These are phyloP conservation scores for Herpetotheres cachinnans DNA, from an alignment of 2,113 vertebrate species.

Conservation along the genomic window DNA sequence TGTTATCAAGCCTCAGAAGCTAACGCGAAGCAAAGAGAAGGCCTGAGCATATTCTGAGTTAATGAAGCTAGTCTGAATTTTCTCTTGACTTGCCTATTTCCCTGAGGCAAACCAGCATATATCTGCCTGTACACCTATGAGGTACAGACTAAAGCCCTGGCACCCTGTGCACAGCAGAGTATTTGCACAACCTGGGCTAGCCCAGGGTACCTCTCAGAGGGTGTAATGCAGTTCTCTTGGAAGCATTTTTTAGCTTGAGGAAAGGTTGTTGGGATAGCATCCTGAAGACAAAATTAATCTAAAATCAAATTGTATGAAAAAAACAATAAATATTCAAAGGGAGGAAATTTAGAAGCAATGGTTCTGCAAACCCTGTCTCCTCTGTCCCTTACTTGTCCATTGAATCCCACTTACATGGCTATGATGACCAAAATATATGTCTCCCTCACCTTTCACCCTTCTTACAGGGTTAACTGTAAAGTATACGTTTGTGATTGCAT, in stretches of 20 bases:
- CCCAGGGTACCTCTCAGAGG: not conserved
- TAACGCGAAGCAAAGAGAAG: not conserved
- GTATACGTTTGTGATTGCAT: not conserved
- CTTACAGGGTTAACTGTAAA: not conserved
- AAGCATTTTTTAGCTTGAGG: not conserved
- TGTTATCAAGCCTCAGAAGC: not conserved
- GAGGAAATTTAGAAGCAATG: not conserved
- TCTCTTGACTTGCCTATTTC: not conserved
- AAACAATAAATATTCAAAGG: not conserved
- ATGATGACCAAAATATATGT: not conserved
- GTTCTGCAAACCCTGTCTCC: not conserved
- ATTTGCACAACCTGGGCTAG: too few relatives aligned
- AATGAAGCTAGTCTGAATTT: not conserved
- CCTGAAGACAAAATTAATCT: not conserved
- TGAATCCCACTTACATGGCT: not conserved
- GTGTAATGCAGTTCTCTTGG: not conserved
- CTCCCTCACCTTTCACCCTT: not conserved
- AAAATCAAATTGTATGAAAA: not conserved
- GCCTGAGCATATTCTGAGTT: not conserved
- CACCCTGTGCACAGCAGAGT: not conserved
- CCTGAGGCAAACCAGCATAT: rapidly evolving
- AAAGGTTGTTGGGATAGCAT: not conserved
- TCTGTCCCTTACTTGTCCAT: not conserved
- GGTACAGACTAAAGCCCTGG: not conserved
- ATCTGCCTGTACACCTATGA: not conserved